Percentiles rank a stretch among this genome's conserved stretches.
phyloP scores from a whole-genome alignment of 2,797 vertebrate genomes.

The Cynopterus sphinx region DNA sequence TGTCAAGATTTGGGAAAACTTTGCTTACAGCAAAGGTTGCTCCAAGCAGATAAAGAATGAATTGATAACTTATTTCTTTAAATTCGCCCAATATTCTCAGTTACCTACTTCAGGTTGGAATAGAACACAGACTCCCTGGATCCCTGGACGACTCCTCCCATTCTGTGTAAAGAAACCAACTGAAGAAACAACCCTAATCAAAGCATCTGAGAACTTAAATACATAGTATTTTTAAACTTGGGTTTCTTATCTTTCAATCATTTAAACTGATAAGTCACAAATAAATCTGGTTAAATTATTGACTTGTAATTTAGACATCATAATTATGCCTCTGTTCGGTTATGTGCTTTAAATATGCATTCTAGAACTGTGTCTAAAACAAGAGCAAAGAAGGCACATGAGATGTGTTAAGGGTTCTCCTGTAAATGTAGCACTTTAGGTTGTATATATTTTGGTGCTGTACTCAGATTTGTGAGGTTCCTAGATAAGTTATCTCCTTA shows the following conservation, averaged over 20 bases:
- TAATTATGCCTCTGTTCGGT: not conserved
- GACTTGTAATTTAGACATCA: not conserved
- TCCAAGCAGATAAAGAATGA: not conserved
- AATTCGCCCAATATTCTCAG: not conserved
- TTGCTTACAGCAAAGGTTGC: not conserved
- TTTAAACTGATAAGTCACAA: conserved; percentile 7
- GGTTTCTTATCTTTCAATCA: not conserved
- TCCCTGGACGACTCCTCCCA: not conserved
- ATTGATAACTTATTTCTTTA: not conserved
- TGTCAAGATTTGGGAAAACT: not conserved
- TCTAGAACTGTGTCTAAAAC: not conserved
- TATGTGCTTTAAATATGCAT: not conserved
- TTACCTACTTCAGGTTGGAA: not conserved
- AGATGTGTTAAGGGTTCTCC: not conserved
- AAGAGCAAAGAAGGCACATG: not conserved
- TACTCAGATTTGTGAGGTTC: not conserved
- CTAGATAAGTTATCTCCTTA: not conserved
- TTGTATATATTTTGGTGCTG: not conserved
- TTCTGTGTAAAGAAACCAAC: not conserved
- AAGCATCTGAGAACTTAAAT: conserved; percentile 14
- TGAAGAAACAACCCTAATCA: not conserved
- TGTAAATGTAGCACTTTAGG: not conserved
- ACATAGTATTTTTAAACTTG: not conserved
- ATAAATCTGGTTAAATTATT: not conserved
- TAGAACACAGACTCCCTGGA: not conserved